These are phyloP conservation scores for Anagyrus pseudococci DNA, from an alignment of 2,888 invertebrate species.

Conservation along the genomic window DNA sequence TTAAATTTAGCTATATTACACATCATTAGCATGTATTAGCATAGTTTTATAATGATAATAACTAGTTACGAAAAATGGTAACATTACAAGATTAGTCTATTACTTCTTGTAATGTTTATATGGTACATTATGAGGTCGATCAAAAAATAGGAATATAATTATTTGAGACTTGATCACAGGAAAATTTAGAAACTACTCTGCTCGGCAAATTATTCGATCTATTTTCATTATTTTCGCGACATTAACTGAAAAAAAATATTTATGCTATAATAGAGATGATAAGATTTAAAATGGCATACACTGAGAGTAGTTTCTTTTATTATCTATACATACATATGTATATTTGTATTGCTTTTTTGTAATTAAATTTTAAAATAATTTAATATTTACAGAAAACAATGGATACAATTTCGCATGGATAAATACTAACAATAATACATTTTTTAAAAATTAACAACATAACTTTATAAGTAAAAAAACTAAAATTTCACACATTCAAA, in stretches of 20 bases:
- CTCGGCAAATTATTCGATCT: slow-evolving; percentile 1
- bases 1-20: slow-evolving; percentile 16
- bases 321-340: slow-evolving; percentile 18
- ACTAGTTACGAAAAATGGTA: slow-evolving; percentile 15
- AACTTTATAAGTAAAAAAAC: too few species aligned
- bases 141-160: slow-evolving; percentile 18
- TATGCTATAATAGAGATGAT: slow-evolving; percentile 16
- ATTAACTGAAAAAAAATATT: slow-evolving; percentile 3
- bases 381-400: background rate
- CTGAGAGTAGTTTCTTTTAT: slow-evolving; percentile 22
- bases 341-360: slow-evolving; percentile 25
- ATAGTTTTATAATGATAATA: slow-evolving; percentile 13
- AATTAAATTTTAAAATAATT: slow-evolving; percentile 6
- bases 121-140: slow-evolving; percentile 6
- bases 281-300: slow-evolving; percentile 9
- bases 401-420: too few species aligned
- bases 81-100: slow-evolving; percentile 13
- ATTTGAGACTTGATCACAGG: slow-evolving; percentile 24
- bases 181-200: slow-evolving; percentile 27
- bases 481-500: too few species aligned
- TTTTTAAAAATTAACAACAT: too few species aligned
- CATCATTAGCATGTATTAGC: slow-evolving; percentile 9
- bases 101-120: background rate
- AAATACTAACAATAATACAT: too few species aligned
- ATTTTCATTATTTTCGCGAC: background rate